Evolutionary conservation across 2,797 vertebrate genomes (phyloP).

Genomic region (Phrynocephalus forsythii): DNA sequence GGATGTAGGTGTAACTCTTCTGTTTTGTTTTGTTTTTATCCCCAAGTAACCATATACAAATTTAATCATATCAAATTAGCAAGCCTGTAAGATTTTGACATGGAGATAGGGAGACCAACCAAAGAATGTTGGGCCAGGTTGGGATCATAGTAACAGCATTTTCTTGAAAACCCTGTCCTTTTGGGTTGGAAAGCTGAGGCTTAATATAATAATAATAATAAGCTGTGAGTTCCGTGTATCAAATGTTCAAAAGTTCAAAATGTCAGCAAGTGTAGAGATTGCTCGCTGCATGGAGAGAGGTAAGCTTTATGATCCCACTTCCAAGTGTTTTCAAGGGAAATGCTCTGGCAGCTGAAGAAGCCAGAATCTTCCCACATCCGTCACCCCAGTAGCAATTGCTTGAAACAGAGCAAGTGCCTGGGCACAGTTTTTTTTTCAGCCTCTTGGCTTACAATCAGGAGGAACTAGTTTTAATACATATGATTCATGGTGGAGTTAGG

Average conservation of each 20-base stretch:
- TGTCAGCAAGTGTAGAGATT: background rate
- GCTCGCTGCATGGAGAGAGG: background rate
- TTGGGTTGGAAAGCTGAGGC: background rate
- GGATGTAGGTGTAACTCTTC: constrained; percentile 38
- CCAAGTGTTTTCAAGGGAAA: background rate
- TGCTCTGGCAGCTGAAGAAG: background rate
- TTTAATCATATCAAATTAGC: constrained; percentile 63
- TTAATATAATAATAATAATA: background rate
- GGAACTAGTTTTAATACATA: constrained; percentile 15
- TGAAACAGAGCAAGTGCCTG: too few relatives aligned
- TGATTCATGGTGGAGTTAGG: background rate
- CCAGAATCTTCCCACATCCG: too few relatives aligned
- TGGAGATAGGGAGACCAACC: background rate
- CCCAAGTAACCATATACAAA: constrained; percentile 48
- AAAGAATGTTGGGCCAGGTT: background rate
- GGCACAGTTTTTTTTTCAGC: background rate
- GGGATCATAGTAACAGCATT: background rate
- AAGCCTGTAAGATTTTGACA: constrained; percentile 47
- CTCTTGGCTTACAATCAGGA: constrained; percentile 10
- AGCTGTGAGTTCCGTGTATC: background rate
- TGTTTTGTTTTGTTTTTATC: constrained; percentile 50
- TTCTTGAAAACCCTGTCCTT: background rate
- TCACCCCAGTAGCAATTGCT: background rate
- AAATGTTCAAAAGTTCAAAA: background rate
- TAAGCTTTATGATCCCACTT: background rate